Evolutionary conservation across 2,888 invertebrate species (phyloP), one percentile per base, ranked within the genome.

Genomic region (Rhagium mordax): DNA sequence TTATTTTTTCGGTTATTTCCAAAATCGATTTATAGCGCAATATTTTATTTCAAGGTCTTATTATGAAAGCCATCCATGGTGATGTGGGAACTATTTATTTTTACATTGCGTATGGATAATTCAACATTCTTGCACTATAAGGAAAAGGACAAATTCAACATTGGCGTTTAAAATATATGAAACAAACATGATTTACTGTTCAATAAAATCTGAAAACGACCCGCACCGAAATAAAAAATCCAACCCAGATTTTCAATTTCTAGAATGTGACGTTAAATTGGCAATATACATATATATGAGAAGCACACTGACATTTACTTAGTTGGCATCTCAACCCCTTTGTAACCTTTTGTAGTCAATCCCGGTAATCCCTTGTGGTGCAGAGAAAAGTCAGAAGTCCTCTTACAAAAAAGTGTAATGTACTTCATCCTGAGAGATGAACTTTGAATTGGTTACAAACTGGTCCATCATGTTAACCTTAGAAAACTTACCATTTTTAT

Each of bases 281-380:
- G n/a, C 41, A n/a, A 41, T n/a, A 41, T 41, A n/a, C n/a, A n/a
- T n/a, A n/a, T n/a, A n/a, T 24, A 3, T 41, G 41, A 41, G 41
- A 41, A 41, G 41, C 33, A 33, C n/a, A n/a, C 10, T 57, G 57
- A 57, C 57, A 27, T 57, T 27, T 29, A 5, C 21, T 20, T 20
- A 15, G 24, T 15, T 57, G 29, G 29, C 57, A 57, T 57, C 57
- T 18, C 57, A n/a, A 57, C 57, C 57, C 21, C 21, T 15, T 16
- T 57, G 24, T 57, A 57, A 27, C 57, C 57, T 41, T 41, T 41
- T 41, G 41, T 41, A 41, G n/a, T 41, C n/a, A 41, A 41, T 41
- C 41, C 4, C n/a, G n/a, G 41, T 41, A 41, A 41, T 41, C n/a
- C 41, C 41, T 10, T n/a, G 41, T 41, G 41, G 41, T n/a, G n/a